Evolutionary conservation across 1,140 invertebrate species (phyloP), one percentile per base, ranked within the genome.

Genomic region (Diorhabda sublineata): DNA sequence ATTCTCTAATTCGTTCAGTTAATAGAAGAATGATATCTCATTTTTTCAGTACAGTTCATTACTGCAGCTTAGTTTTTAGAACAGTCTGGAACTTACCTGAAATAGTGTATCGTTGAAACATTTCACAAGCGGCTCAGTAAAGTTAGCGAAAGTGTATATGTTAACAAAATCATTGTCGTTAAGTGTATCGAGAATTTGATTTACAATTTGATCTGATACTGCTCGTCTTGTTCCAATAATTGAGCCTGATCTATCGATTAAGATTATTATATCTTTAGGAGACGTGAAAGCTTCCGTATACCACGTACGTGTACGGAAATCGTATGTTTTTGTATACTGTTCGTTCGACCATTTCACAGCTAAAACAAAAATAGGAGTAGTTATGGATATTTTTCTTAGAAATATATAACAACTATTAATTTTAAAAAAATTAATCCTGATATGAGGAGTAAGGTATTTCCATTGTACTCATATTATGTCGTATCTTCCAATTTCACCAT

Each of bases 121-220:
- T 43, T 87, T 86, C 45, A 96, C 92, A 42, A 95, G 86, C 81
- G 91, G 87, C 73, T 86, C 85, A 2, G 91, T 91, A 59, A 86
- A 84, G 67, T 93, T 89, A 69, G 88, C 89, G 84, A 95, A 95
- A 58, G 89, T 91, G 79, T 98, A 91, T 66, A 99, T 92, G 81
- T 98, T 98, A 71, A 99, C 97, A 84, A 95, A 98, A 83, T 99
- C 98, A 83, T 99, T 98, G 81, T 98, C 96, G 68, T 93, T 96
- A 41, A 99, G 87, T 0, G 98, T 99, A 73, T 99, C 96, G 64
- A 99, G 84, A 70, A 99, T 97, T 74, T 95, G 95, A 66, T 93
- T 90, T 56, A 98, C 93, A 11, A 98, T 94, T 76, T 97, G 95
- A 77, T 91, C 91, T 4, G 97, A 96, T 70, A 99, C 98, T 82